phyloP scores from a whole-genome alignment of 2,797 vertebrate genomes.

The Acropternis orthonyx region DNA sequence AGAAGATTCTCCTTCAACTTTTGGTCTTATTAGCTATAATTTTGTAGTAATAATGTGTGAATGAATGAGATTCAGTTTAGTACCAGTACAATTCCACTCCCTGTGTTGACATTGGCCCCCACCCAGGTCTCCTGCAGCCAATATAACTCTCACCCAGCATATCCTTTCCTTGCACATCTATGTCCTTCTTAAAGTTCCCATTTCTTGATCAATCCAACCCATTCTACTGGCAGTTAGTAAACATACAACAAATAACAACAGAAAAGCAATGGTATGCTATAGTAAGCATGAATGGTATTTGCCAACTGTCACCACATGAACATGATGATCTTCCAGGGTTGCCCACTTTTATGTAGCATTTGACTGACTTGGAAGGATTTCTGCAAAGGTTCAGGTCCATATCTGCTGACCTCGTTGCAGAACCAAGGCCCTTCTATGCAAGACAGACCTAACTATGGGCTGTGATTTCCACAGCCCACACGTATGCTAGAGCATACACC shows the following conservation, averaged over 20 bases:
- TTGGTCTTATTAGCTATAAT: not conserved
- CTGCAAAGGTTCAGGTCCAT: not conserved
- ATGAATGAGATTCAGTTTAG: not conserved
- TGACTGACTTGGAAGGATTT: not conserved
- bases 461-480: not conserved
- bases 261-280: not conserved
- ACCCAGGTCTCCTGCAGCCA: not conserved
- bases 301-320: not conserved
- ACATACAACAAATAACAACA: not conserved
- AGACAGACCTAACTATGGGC: not conserved
- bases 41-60: not conserved
- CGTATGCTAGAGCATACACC: not conserved
- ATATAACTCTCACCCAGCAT: not conserved
- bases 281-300: not conserved
- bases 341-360: not conserved
- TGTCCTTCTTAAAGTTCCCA: not conserved
- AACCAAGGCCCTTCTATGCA: not conserved
- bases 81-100: not conserved
- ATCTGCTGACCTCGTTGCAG: not conserved
- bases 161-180: not conserved
- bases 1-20: not conserved
- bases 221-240: not conserved
- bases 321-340: not conserved
- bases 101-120: not conserved
- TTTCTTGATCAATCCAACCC: not conserved